Evolutionary conservation across 2,888 invertebrate species (phyloP).

Genomic region (Petrophora chlorosata): DNA sequence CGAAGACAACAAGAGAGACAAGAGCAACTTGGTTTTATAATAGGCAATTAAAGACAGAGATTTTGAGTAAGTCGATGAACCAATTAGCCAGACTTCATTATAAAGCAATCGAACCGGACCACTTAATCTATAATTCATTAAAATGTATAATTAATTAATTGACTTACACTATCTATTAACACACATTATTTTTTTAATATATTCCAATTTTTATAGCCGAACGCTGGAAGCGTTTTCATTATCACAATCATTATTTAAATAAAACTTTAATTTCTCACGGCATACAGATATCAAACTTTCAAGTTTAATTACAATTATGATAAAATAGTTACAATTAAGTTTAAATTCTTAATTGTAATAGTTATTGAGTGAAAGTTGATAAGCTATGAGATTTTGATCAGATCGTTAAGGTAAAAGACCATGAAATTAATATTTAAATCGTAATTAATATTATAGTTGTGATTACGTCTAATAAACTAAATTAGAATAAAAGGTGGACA

Average conservation of each 20-base stretch:
- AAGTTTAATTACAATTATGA: too few species aligned
- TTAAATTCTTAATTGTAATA: constrained; percentile 8
- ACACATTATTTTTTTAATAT: neutral
- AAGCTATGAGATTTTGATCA: constrained; percentile 7
- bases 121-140: too few species aligned
- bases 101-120: too few species aligned
- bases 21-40: too few species aligned
- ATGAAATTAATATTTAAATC: constrained; percentile 7
- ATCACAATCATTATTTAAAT: neutral
- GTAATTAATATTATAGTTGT: neutral
- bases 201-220: constrained; percentile 11
- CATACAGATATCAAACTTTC: constrained; percentile 8
- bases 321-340: neutral
- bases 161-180: too few species aligned
- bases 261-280: too few species aligned
- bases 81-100: too few species aligned
- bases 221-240: constrained; percentile 8
- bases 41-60: too few species aligned
- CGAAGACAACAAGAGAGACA: too few species aligned
- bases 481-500: too few species aligned
- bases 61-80: too few species aligned
- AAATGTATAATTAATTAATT: too few species aligned
- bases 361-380: constrained; percentile 4
- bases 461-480: neutral
- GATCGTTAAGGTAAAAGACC: constrained; percentile 3